Conservation (phyloP, 1,140 invertebrate genomes). For the Armadillidium nasatum region DNA sequence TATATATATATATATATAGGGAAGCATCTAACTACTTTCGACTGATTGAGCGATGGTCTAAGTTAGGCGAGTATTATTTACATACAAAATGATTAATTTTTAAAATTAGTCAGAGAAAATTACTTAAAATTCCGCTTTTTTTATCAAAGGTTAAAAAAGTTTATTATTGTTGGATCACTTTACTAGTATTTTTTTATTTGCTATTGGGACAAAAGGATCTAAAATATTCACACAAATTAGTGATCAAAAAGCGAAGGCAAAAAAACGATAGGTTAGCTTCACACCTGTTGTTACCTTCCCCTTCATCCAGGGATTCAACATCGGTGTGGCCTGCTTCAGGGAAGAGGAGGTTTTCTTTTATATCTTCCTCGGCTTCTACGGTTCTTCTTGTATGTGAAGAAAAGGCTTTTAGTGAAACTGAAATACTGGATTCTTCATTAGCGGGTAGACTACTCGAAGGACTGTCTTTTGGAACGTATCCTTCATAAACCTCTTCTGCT, state of each 20-base stretch:
- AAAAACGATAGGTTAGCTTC: conserved; percentile 32
- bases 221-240: neutral
- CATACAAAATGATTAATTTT: too few relatives aligned
- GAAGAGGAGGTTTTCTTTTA: conserved; percentile 43
- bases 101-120: too few relatives aligned
- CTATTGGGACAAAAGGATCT: too few relatives aligned
- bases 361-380: conserved; percentile 24
- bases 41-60: too few relatives aligned
- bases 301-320: conserved; percentile 43
- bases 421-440: neutral
- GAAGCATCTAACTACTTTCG: neutral
- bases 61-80: too few relatives aligned
- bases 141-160: too few relatives aligned
- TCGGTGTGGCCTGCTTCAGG: conserved; percentile 40
- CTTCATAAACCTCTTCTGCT: conserved; percentile 50
- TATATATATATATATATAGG: too few relatives aligned
- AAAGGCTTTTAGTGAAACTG: conserved; percentile 5
- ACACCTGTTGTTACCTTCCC: conserved; percentile 43
- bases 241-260: conserved; percentile 19
- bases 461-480: conserved; percentile 14
- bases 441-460: conserved; percentile 28
- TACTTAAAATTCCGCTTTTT: too few relatives aligned
- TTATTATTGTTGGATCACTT: too few relatives aligned
- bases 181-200: too few relatives aligned
- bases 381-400: conserved; percentile 1